Conservation (phyloP, 2,113 vertebrate species). For the Rhegmatorhina hoffmannsi region DNA sequence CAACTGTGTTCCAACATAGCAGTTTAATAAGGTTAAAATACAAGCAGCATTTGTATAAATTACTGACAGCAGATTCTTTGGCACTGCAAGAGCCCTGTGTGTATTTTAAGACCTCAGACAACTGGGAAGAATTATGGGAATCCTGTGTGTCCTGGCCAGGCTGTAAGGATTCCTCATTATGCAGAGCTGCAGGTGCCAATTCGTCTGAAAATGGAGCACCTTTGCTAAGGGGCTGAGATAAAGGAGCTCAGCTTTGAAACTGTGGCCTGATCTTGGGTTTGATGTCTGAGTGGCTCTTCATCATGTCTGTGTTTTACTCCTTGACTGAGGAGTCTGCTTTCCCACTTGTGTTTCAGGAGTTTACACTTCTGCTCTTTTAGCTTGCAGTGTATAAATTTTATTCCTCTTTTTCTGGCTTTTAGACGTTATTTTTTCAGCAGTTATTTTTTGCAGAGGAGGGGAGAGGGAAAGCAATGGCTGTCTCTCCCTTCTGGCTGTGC, state of each 20-base stretch:
- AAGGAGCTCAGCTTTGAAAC: background rate
- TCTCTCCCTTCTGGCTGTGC: background rate
- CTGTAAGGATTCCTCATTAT: background rate
- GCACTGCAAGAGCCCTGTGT: fast-evolving
- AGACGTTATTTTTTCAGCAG: background rate
- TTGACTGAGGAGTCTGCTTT: background rate
- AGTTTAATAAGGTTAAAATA: background rate
- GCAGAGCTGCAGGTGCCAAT: background rate
- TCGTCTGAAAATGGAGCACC: background rate
- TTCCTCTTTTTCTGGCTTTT: background rate
- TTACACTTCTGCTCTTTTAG: background rate
- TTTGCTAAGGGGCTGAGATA: background rate
- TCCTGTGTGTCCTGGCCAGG: background rate
- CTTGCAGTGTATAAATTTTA: background rate
- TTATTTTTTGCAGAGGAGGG: background rate
- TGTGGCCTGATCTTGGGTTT: background rate
- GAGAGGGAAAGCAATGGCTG: background rate
- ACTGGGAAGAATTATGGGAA: background rate
- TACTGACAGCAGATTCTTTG: background rate
- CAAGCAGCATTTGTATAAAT: background rate
- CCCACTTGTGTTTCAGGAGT: background rate
- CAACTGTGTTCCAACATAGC: background rate
- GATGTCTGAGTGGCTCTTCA: background rate
- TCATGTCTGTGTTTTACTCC: background rate
- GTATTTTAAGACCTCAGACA: background rate